Percentiles rank a stretch among this genome's conserved stretches.
Conservation (phyloP, 1,140 invertebrate genomes). For the Heterodera schachtii region DNA sequence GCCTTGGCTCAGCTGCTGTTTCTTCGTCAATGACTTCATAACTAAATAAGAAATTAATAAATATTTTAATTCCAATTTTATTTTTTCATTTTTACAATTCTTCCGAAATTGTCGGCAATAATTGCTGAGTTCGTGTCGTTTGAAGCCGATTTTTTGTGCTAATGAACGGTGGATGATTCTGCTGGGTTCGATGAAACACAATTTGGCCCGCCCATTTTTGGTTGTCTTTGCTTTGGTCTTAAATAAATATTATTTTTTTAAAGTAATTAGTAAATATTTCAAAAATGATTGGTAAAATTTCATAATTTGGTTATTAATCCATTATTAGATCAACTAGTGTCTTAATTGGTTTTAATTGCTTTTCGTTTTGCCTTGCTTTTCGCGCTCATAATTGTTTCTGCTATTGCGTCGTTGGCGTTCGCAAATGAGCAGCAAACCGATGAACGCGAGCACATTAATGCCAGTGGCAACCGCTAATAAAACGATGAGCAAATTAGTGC, state of each 20-base stretch:
- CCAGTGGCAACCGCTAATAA: background rate
- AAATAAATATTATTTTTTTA: background rate
- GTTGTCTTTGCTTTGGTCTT: background rate
- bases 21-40: background rate
- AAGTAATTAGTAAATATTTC: no score
- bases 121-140: background rate
- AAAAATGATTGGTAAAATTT: no score
- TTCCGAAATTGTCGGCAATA: background rate
- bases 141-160: background rate
- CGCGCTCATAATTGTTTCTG: background rate
- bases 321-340: no score
- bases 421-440: constrained; percentile 2
- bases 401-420: background rate
- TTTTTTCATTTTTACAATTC: background rate
- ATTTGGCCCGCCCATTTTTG: background rate
- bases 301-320: no score
- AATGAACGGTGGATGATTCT: background rate
- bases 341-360: no score
- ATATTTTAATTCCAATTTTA: no score
- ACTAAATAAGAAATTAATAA: background rate
- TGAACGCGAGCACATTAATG: constrained; percentile 1
- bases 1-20: background rate
- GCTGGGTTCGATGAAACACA: background rate
- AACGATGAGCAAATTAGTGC: background rate
- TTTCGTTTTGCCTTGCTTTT: background rate